Conservation (phyloP, 2,888 invertebrate species). For the Myopa testacea region DNA sequence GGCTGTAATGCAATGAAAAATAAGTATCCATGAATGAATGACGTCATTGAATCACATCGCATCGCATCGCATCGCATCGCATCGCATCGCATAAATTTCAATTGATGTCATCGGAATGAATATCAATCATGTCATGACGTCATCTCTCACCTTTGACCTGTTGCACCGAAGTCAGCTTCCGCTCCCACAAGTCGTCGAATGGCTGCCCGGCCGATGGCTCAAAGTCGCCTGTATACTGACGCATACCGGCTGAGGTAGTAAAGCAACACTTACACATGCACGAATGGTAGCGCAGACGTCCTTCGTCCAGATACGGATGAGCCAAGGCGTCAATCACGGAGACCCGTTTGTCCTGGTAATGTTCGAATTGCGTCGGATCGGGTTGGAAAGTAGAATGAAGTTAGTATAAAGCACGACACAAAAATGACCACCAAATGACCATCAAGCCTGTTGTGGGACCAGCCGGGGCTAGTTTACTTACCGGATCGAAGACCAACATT, state of each 20-base stretch:
- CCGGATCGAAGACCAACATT: conserved; percentile 99
- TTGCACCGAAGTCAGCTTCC: conserved; percentile 90
- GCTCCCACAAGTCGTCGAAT: conserved; percentile 97
- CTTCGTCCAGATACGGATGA: conserved; percentile 98
- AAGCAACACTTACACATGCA: conserved; percentile 99
- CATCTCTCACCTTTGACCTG: conserved; percentile 89
- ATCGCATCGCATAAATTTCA: background rate
- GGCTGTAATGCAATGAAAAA: background rate
- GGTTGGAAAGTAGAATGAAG: background rate
- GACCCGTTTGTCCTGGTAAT: conserved; percentile 87
- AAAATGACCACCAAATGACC: too few relatives aligned
- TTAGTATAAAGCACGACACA: too few relatives aligned
- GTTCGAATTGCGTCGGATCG: conserved; percentile 22
- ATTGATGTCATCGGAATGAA: background rate
- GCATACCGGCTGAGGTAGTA: conserved; percentile 79
- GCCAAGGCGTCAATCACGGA: conserved; percentile 94
- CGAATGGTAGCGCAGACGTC: conserved; percentile 97
- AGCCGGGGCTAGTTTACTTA: conserved; percentile 69
- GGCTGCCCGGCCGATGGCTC: conserved; percentile 91
- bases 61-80: too few relatives aligned
- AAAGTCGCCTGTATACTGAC: conserved; percentile 93
- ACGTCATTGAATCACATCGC: background rate
- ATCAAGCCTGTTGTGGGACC: too few relatives aligned
- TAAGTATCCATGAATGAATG: background rate
- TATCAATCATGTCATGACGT: background rate